phyloP scores from a whole-genome alignment of 2,113 vertebrate genomes.

The Labeo catla region DNA sequence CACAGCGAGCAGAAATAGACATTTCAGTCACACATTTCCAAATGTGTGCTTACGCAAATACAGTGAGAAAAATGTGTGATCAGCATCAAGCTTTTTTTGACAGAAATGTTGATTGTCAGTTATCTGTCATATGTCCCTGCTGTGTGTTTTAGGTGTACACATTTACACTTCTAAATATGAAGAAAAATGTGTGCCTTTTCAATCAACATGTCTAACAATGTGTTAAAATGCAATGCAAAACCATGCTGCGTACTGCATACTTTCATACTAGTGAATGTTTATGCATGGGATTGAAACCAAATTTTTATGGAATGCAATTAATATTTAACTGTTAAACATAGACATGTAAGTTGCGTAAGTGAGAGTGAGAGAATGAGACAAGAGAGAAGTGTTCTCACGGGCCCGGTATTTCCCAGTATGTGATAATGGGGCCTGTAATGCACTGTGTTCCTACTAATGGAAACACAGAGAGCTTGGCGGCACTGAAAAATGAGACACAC shows the following conservation, averaged over 20 bases:
- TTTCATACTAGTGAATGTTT: neutral
- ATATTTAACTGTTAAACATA: neutral
- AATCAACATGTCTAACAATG: neutral
- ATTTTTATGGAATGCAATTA: neutral
- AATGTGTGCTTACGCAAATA: neutral
- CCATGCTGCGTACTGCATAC: neutral
- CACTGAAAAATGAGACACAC: conserved; percentile 33
- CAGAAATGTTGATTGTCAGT: neutral
- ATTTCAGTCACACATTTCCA: neutral
- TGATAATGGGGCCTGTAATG: conserved; percentile 55
- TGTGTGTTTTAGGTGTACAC: neutral
- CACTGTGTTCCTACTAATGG: conserved; percentile 53
- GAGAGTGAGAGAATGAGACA: conserved; percentile 1
- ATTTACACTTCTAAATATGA: neutral
- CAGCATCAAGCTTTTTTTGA: neutral
- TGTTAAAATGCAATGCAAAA: neutral
- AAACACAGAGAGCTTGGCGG: conserved; percentile 44
- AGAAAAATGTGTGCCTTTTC: neutral
- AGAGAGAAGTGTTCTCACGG: conserved; percentile 18
- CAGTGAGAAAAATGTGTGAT: neutral
- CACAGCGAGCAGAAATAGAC: too few relatives aligned
- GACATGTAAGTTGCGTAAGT: neutral
- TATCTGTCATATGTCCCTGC: neutral
- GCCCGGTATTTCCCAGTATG: conserved; percentile 21
- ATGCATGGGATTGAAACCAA: neutral